Evolutionary conservation across 2,797 vertebrate genomes (phyloP).

Genomic region (Ctenosaura bakeri): DNA sequence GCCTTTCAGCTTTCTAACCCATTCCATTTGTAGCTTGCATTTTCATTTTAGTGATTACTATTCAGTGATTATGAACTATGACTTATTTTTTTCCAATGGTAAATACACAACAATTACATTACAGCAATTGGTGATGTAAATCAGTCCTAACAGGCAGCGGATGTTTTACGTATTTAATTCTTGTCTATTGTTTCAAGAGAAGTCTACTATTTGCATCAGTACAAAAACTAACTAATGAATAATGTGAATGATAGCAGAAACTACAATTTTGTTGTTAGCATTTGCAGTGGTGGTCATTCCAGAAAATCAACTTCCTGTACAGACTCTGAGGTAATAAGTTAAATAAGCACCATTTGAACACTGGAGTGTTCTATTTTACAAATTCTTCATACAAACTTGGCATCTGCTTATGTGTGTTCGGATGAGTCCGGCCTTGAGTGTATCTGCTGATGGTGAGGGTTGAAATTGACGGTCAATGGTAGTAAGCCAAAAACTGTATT

Average conservation of each 20-base stretch:
- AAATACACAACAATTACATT: not conserved
- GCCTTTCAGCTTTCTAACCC: not conserved
- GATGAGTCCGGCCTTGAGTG: slow-evolving; percentile 95
- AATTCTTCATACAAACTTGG: slow-evolving; percentile 99
- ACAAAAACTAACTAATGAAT: slow-evolving; percentile 52
- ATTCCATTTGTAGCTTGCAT: not conserved
- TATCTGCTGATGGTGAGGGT: slow-evolving; percentile 85
- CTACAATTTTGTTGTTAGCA: slow-evolving; percentile 24
- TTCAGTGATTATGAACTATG: not conserved
- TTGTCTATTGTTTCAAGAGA: slow-evolving; percentile 41
- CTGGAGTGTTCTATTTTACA: slow-evolving; percentile 76
- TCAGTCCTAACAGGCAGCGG: not conserved
- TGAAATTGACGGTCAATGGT: slow-evolving; percentile 90
- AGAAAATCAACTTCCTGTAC: slow-evolving; percentile 54
- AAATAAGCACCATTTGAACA: slow-evolving; percentile 86
- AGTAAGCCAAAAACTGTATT: slow-evolving; percentile 98
- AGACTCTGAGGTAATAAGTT: slow-evolving; percentile 93
- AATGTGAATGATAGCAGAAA: slow-evolving; percentile 44
- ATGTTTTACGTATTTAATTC: not conserved
- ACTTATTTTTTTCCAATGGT: not conserved
- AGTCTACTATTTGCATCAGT: slow-evolving; percentile 51
- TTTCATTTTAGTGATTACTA: not conserved
- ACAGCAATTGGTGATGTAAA: not conserved
- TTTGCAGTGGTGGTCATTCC: slow-evolving; percentile 55
- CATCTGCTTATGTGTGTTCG: slow-evolving; percentile 96